Evolutionary conservation across 2,888 invertebrate genomes (phyloP), one percentile per base, ranked within the genome.

Genomic region (Lathronympha strigana): DNA sequence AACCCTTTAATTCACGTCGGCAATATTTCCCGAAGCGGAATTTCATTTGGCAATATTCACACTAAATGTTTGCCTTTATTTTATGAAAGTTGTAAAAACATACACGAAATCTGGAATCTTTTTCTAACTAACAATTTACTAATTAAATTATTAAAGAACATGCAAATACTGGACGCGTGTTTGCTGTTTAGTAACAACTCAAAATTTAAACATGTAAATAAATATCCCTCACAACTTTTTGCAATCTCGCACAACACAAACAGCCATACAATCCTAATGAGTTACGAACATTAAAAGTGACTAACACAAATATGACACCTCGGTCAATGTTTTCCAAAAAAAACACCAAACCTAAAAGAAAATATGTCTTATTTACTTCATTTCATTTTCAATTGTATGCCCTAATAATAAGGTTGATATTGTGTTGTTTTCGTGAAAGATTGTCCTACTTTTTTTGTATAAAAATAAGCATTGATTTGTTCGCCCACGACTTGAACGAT

Each of bases 401-500:
- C 5, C 0, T 45, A 31, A n/a, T 4, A 13, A 21, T 25, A 43
- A 31, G 43, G 9, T 45, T 45, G 19, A 57, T 33, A 15, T 31
- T 21, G 0, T 1, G 0, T 19, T 57, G 31, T 8, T 31, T 21
- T 13, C 17, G 2, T 21, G 0, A 0, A 13, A 19, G 13, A 0
- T 19, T 19, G 55, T 55, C 55, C 55, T 40, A 43, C 17, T 28
- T 55, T 54, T 50, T 54, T 43, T 43, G 6, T 45, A 17, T 54
- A n/a, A 54, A 57, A 28, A 45, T 31, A 19, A 45, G 43, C 45
- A 13, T 45, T 43, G 55, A 28, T 45, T 57, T 28, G 23, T 25
- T 1, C 64, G 36, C 64, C 64, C 28, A 64, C 64, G 51, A 31
- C n/a, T 19, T n/a, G 13, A 40, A 33, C 64, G 64, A 64, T 53